Evolutionary conservation across 1,140 invertebrate species (phyloP).

Genomic region (Steinernema khuongi): DNA sequence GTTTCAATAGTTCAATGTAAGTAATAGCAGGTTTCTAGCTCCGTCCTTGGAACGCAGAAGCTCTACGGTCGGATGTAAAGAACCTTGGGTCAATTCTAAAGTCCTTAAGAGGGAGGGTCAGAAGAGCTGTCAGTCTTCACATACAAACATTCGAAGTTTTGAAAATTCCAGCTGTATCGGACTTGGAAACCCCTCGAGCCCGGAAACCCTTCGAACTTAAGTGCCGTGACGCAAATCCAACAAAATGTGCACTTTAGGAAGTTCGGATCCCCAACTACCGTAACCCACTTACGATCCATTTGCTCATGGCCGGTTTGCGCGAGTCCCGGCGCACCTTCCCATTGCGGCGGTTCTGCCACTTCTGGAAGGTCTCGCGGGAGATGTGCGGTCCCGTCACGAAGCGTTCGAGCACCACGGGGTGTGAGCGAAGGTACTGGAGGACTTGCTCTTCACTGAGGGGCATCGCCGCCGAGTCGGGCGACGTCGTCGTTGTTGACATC

Average conservation of each 20-base stretch:
- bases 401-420: conserved; percentile 46
- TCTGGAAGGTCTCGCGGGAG: conserved; percentile 46
- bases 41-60: too few species aligned
- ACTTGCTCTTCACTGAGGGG: conserved; percentile 40
- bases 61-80: too few species aligned
- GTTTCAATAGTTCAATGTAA: too few species aligned
- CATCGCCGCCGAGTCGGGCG: not conserved
- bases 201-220: conserved; percentile 11
- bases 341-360: conserved; percentile 33
- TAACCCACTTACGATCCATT: not conserved
- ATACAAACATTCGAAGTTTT: too few species aligned
- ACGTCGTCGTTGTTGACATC: conserved; percentile 12
- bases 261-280: not conserved
- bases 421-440: conserved; percentile 37
- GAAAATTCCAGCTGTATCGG: too few species aligned
- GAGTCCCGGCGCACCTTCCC: conserved; percentile 16
- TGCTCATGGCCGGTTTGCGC: not conserved
- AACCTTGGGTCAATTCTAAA: too few species aligned
- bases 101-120: too few species aligned
- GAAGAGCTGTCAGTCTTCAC: too few species aligned
- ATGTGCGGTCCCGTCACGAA: conserved; percentile 41
- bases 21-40: too few species aligned
- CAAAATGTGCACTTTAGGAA: conserved; percentile 18
- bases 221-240: not conserved
- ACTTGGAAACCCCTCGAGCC: too few species aligned